These are phyloP conservation scores for Sitodiplosis mosellana DNA, from an alignment of 1,140 invertebrate genomes.

Conservation along the genomic window DNA sequence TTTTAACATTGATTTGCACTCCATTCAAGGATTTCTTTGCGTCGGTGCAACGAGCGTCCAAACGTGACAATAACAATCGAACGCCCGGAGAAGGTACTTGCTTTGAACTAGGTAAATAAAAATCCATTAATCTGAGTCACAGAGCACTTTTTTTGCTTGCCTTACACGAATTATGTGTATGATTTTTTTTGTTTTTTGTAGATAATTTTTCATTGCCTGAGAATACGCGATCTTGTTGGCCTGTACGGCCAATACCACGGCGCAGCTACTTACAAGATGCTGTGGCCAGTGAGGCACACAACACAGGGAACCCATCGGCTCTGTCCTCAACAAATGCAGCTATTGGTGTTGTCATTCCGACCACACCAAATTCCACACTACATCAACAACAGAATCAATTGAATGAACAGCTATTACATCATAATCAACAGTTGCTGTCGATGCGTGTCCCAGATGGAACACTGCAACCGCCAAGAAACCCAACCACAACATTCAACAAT, in stretches of 20 bases:
- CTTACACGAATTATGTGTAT: neutral
- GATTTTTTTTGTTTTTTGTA: conserved; percentile 2
- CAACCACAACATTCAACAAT: neutral
- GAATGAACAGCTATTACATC: no score
- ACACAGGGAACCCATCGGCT: neutral
- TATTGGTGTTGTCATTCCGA: conserved; percentile 20
- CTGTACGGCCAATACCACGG: conserved; percentile 20
- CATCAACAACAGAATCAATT: neutral
- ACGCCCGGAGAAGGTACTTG: neutral
- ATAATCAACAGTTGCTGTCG: neutral
- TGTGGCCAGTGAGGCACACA: neutral
- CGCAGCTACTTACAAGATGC: conserved; percentile 12
- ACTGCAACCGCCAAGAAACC: neutral
- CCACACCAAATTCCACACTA: conserved; percentile 10
- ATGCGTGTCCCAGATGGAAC: neutral
- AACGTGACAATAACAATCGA: neutral
- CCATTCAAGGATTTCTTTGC: conserved; percentile 1
- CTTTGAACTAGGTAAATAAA: neutral
- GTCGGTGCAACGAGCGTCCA: neutral
- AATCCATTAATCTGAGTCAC: no score
- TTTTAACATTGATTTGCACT: no score
- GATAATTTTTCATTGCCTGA: conserved; percentile 16
- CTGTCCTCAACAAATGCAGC: conserved; percentile 6
- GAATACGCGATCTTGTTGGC: conserved; percentile 18
- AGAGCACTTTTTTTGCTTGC: no score